A percentile compares a stretch with the other conserved stretches of the same genome.
These are phyloP conservation scores for Selenia dentaria DNA, from an alignment of 2,888 invertebrate species.

Conservation along the genomic window DNA sequence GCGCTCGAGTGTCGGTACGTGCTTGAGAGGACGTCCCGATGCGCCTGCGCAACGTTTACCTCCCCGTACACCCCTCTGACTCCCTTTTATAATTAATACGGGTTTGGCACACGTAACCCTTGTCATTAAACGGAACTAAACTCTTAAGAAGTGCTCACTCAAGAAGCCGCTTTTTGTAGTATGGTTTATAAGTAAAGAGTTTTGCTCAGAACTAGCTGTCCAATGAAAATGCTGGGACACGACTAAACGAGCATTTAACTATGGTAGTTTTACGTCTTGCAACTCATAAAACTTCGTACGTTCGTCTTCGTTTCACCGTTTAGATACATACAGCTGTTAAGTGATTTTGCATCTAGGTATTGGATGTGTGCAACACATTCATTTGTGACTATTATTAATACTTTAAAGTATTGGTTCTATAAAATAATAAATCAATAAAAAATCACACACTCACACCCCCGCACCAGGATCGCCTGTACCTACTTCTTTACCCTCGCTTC, in stretches of 20 bases:
- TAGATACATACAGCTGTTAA: constrained; percentile 27
- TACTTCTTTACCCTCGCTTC: no score
- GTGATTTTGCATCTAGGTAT: constrained; percentile 22
- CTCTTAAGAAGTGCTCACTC: constrained; percentile 17
- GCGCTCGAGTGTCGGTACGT: constrained; percentile 77
- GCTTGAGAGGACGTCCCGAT: constrained; percentile 70
- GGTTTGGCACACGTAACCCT: constrained; percentile 61
- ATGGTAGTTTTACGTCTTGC: constrained; percentile 56
- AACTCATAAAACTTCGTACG: constrained; percentile 60
- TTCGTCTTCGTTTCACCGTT: constrained; percentile 44
- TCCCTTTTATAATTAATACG: constrained; percentile 62
- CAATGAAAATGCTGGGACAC: constrained; percentile 49
- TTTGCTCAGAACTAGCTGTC: constrained; percentile 58
- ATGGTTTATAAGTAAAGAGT: constrained; percentile 53
- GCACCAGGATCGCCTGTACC: no score
- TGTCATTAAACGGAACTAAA: constrained; percentile 33
- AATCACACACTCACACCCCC: no score
- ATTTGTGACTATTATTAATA: constrained; percentile 14
- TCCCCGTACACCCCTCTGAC: constrained; percentile 39
- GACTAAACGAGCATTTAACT: constrained; percentile 54
- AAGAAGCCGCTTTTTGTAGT: constrained; percentile 23
- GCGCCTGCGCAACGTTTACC: constrained; percentile 67
- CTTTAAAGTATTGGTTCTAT: no score
- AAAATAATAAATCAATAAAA: no score
- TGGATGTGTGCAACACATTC: constrained; percentile 12